A percentile compares a stretch with the other conserved stretches of the same genome.
These are phyloP conservation scores for Dryomyza anilis DNA, from an alignment of 2,888 invertebrate genomes.

Conservation along the genomic window DNA sequence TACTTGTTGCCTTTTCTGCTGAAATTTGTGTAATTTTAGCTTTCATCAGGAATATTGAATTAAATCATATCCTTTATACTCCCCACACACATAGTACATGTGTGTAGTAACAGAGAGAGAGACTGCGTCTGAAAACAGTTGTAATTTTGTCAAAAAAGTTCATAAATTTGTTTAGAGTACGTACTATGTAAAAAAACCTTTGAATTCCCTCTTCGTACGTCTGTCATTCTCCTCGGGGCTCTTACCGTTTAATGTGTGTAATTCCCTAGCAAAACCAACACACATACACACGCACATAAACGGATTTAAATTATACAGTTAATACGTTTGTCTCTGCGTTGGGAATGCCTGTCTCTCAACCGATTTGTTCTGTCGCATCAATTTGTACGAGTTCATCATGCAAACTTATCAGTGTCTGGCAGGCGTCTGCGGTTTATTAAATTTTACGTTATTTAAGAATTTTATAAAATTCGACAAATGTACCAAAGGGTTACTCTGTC, in stretches of 20 bases:
- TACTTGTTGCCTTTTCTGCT: background rate
- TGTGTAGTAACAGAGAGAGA: background rate
- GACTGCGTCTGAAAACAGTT: background rate
- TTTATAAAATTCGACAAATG: too few relatives aligned
- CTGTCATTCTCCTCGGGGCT: background rate
- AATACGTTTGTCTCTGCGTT: background rate
- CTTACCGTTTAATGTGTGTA: constrained; percentile 1
- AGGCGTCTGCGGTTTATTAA: constrained; percentile 45
- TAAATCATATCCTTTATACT: constrained; percentile 30
- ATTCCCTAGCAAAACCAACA: background rate
- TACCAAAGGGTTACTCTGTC: too few relatives aligned
- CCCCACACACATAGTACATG: background rate
- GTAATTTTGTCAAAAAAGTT: constrained; percentile 15
- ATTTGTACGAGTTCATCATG: constrained; percentile 43
- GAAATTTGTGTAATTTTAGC: constrained; percentile 34
- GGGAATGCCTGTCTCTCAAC: background rate
- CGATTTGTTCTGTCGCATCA: background rate
- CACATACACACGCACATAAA: background rate
- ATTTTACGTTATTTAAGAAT: too few relatives aligned
- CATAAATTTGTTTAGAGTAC: background rate
- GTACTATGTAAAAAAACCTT: background rate
- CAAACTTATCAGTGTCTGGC: constrained; percentile 51
- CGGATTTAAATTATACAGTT: constrained; percentile 2
- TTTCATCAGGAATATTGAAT: constrained; percentile 39
- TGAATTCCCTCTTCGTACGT: too few relatives aligned